Evolutionary conservation across 2,888 invertebrate genomes (phyloP).

Genomic region (Epinotia brunnichana): DNA sequence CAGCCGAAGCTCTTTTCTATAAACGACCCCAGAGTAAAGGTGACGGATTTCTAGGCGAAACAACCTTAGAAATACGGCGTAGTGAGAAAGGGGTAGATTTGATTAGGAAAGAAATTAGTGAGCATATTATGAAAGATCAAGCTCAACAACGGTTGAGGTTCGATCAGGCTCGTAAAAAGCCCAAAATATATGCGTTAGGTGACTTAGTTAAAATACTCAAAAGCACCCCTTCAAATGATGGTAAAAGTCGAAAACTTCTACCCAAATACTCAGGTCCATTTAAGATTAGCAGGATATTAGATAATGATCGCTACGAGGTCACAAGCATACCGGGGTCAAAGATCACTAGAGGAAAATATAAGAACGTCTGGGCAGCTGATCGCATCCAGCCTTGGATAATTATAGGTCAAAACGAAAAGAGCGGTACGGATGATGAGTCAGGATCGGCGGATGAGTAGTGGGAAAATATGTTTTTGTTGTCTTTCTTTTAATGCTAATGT

Average conservation of each 20-base stretch:
- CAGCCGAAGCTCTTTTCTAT: constrained; percentile 22
- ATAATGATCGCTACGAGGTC: constrained; percentile 33
- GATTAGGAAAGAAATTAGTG: constrained; percentile 7
- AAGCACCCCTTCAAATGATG: constrained; percentile 1
- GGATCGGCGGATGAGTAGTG: too few species aligned
- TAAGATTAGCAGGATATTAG: constrained; percentile 16
- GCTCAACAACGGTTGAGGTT: not conserved
- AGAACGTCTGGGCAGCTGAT: constrained; percentile 14
- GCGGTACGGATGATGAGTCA: too few species aligned
- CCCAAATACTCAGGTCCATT: constrained; percentile 30
- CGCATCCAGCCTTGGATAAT: constrained; percentile 11
- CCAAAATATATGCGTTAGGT: constrained; percentile 1
- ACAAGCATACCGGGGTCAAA: not conserved
- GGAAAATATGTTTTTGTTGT: too few species aligned
- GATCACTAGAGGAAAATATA: not conserved
- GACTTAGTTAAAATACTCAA: constrained; percentile 26
- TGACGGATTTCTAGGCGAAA: not conserved
- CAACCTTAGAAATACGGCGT: not conserved
- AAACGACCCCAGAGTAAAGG: not conserved
- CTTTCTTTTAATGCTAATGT: too few species aligned
- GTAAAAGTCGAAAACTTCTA: constrained; percentile 34
- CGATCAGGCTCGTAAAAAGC: not conserved
- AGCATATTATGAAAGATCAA: constrained; percentile 2
- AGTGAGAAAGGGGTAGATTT: not conserved
- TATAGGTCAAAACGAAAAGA: too few species aligned